phyloP scores from a whole-genome alignment of 2,797 vertebrate genomes.

The Pipistrellus pygmaeus region DNA sequence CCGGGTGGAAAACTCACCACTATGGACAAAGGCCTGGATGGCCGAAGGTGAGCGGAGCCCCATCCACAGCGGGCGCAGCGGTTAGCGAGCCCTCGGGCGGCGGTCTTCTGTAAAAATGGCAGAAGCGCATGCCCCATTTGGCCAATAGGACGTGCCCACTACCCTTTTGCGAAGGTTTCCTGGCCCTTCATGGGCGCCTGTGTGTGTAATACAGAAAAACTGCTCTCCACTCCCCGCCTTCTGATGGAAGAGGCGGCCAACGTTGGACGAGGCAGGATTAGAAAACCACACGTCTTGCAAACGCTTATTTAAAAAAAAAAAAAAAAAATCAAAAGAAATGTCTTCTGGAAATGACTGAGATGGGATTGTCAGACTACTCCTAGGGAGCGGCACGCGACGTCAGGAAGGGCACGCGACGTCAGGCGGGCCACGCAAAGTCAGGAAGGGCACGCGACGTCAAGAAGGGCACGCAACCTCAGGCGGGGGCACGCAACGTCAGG shows the following conservation, averaged over 20 bases:
- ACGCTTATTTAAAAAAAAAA: background rate
- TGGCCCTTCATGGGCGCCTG: conserved; percentile 34
- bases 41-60: conserved; percentile 16
- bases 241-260: conserved; percentile 31
- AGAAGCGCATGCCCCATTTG: background rate
- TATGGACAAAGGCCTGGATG: background rate
- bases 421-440: too few relatives aligned
- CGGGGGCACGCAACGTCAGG: too few relatives aligned
- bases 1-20: background rate
- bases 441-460: too few relatives aligned
- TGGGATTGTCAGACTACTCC: background rate
- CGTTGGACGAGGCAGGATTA: conserved; percentile 31
- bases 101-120: background rate
- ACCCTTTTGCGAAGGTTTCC: conserved; percentile 12
- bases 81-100: background rate
- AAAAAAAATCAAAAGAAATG: background rate
- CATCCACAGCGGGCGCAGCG: background rate
- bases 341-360: conserved; percentile 55
- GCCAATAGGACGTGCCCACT: background rate
- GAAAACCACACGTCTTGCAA: background rate
- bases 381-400: background rate
- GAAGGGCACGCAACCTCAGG: too few relatives aligned
- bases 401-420: too few relatives aligned
- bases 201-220: conserved; percentile 70
- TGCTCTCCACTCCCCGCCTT: conserved; percentile 58